Conservation (phyloP, 2,797 vertebrate species). For the Brachymystax lenok region DNA sequence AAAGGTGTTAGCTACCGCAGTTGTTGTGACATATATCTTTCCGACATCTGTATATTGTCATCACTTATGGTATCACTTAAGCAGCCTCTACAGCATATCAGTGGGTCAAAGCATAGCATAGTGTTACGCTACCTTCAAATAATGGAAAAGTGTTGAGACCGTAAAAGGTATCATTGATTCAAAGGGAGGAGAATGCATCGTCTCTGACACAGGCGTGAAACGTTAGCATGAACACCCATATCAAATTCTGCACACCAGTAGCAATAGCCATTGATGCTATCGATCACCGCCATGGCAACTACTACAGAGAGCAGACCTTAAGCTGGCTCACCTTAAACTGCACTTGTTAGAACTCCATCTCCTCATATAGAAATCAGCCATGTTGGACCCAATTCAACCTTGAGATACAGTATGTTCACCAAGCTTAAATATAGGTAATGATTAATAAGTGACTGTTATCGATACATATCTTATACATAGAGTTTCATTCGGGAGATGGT, state of each 20-base stretch:
- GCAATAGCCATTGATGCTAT: slow-evolving; percentile 74
- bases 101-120: background rate
- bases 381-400: background rate
- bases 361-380: slow-evolving; percentile 14
- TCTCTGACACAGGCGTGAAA: slow-evolving; percentile 68
- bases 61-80: background rate
- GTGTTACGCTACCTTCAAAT: slow-evolving; percentile 22
- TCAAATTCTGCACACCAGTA: slow-evolving; percentile 71
- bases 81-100: background rate
- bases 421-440: background rate
- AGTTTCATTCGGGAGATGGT: no score
- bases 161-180: slow-evolving; percentile 67
- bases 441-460: no score
- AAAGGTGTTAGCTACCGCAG: slow-evolving; percentile 30
- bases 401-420: background rate
- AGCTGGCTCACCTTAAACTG: slow-evolving; percentile 42
- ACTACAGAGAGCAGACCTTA: slow-evolving; percentile 48
- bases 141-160: slow-evolving; percentile 50
- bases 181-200: slow-evolving; percentile 71
- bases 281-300: slow-evolving; percentile 65
- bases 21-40: background rate
- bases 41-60: slow-evolving; percentile 16
- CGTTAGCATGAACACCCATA: slow-evolving; percentile 70
- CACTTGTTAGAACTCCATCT: slow-evolving; percentile 19
- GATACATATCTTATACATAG: no score